Evolutionary conservation across 2,113 vertebrate genomes (phyloP), one percentile per base, ranked within the genome.

Genomic region (Pangasianodon hypophthalmus): DNA sequence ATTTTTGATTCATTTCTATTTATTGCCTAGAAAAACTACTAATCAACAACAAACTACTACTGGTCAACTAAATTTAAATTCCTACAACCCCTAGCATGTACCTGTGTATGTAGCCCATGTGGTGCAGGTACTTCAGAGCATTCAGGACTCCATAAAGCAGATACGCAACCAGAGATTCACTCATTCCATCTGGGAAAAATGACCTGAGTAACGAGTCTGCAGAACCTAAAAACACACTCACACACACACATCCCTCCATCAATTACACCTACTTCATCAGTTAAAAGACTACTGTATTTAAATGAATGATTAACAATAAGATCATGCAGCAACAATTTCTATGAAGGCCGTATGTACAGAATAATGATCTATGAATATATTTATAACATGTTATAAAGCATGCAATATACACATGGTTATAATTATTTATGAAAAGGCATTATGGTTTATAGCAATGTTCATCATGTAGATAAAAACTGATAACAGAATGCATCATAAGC

Each of bases 151-250:
- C 98, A 80, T 97, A 96, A 29, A 99, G 96, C 93, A 99, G 96
- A 90, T 97, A 98, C 21, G 97, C 96, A 88, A 99, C 98, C 93
- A 99, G 95, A 89, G 96, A 96, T 95, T 99, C 98, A 92, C 96
- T 99, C 98, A 99, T 99, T 91, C 98, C 98, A 92, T 99, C 97
- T 52, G 98, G 97, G 94, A 99, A 99, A 90, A 97, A 97, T 13
- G 97, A 97, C 93, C 94, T 97, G 92, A 99, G 95, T 67, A 99
- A 96, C 13, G 95, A 95, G 90, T 97, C 97, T 91, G 98, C 98
- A 58, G 98, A 99, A 92, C 98, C 98, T 86, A 54, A 8, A 41
- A 52, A 80, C 87, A 87, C 85, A 86, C 46, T 75, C 85, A 84
- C 54, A 84, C 82, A 44, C 24, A 37, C 52, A 83, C 24, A 67